Conservation (phyloP, 2,113 vertebrate species). For the Brevimyrus niger region DNA sequence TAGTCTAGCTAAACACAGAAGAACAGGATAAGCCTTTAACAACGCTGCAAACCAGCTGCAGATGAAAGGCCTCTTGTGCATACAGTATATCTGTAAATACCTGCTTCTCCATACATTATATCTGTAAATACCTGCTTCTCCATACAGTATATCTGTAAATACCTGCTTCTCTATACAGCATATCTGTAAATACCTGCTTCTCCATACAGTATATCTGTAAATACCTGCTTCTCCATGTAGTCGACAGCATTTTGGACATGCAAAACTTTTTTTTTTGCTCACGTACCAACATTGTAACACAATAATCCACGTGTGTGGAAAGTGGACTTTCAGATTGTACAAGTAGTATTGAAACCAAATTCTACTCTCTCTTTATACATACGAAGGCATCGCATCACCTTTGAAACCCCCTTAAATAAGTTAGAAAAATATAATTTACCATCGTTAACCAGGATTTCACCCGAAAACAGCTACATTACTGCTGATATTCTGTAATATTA, state of each 20-base stretch:
- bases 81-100: conserved; percentile 46
- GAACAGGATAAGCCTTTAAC: conserved; percentile 37
- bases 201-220: conserved; percentile 42
- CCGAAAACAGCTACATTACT: background rate
- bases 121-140: conserved; percentile 48
- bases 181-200: conserved; percentile 47
- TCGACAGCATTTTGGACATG: conserved; percentile 31
- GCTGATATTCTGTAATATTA: background rate
- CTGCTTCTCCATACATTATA: conserved; percentile 46
- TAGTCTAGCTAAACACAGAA: conserved; percentile 32
- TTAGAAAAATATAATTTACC: conserved; percentile 25
- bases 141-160: conserved; percentile 44
- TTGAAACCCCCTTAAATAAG: background rate
- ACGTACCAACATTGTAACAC: background rate
- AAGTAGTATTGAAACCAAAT: background rate
- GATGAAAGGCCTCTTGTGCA: conserved; percentile 41
- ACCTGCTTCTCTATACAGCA: conserved; percentile 50
- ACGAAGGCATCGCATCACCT: conserved; percentile 26
- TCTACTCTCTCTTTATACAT: background rate
- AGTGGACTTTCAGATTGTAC: conserved; percentile 9
- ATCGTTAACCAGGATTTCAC: background rate
- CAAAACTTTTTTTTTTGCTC: background rate
- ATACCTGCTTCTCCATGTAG: conserved; percentile 45
- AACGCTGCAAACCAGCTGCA: conserved; percentile 68
- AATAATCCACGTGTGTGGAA: background rate